Base-by-base conservation (phyloP, 1,140 invertebrate species). In the Ips typographus region DNA sequence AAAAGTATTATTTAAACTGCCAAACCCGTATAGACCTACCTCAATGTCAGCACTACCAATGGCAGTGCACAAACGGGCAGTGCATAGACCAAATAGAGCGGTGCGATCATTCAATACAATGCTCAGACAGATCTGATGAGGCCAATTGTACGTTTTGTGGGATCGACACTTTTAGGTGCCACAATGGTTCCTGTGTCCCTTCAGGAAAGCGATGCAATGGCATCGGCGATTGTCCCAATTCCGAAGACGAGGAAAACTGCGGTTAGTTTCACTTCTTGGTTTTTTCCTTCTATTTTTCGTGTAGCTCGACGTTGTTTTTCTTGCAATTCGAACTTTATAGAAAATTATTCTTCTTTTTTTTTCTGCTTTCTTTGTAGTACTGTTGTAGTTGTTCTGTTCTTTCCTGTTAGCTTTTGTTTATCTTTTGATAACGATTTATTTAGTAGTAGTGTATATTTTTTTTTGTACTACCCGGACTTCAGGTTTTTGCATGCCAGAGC, bases 91-190 rank as follows among this genome's bases (percentile, higher is more conserved):
- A 81, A 63, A 76, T 78, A n/a, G 80, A 82, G 63, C 81, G 83
- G 72, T 89, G 87, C 76, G 83, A 89, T 74, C 73, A 74, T 4
- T 81, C 52, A 56, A 7, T 36, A 37, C 72, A 94, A 74, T 93
- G 91, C 76, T 80, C 80, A n/a, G 91, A 93, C 76, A 84, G 80
- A 69, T 89, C 88, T 52, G 91, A 94, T 72, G 86, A 88, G 79
- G 74, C 79, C 55, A 82, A 85, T 73, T 88, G 84, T 70, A 59
- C 62, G 7, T 53, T 79, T 2, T 85, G 84, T 72, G 78, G 68
- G 62, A 75, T 73, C 7, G 83, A 85, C 65, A 78, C 84, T 67
- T 84, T 79, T 74, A 77, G 84, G 69, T 87, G 91, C 77, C 76
- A 80, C 66, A 83, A 87, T 76, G 88, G 89, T 49, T 84, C 79